phyloP scores from a whole-genome alignment of 2,113 vertebrate species.

The Phalacrocorax aristotelis region DNA sequence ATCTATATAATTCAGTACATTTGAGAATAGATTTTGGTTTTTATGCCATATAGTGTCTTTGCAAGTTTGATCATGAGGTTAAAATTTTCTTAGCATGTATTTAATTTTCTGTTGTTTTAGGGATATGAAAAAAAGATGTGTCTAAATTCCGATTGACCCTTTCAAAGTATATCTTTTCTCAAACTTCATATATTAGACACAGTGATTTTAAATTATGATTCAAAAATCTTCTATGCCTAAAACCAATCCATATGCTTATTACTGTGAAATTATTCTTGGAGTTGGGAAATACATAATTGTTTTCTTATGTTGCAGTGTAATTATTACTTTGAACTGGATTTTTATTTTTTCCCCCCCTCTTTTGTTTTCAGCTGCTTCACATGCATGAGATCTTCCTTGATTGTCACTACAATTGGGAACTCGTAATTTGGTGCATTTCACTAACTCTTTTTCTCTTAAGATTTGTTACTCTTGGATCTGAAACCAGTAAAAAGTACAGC shows the following conservation, averaged over 20 bases:
- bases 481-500: constrained; percentile 99
- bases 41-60: neutral
- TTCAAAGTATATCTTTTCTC: neutral
- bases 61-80: neutral
- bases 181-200: neutral
- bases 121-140: neutral
- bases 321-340: neutral
- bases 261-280: neutral
- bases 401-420: constrained; percentile 98
- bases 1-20: neutral
- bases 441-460: constrained; percentile 95
- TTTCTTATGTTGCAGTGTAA: neutral
- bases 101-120: neutral
- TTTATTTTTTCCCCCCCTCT: neutral
- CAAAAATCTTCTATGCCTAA: neutral
- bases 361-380: constrained; percentile 83
- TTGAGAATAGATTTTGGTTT: neutral
- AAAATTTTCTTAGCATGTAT: neutral
- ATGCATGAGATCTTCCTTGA: constrained; percentile 95
- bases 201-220: neutral
- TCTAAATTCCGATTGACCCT: neutral
- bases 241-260: neutral
- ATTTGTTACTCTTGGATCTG: constrained; percentile 96
- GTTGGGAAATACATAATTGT: neutral
- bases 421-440: constrained; percentile 94